Percentiles rank a stretch among this genome's conserved stretches.
phyloP scores from a whole-genome alignment of 1,140 invertebrate genomes.

The Procambarus virginalis region DNA sequence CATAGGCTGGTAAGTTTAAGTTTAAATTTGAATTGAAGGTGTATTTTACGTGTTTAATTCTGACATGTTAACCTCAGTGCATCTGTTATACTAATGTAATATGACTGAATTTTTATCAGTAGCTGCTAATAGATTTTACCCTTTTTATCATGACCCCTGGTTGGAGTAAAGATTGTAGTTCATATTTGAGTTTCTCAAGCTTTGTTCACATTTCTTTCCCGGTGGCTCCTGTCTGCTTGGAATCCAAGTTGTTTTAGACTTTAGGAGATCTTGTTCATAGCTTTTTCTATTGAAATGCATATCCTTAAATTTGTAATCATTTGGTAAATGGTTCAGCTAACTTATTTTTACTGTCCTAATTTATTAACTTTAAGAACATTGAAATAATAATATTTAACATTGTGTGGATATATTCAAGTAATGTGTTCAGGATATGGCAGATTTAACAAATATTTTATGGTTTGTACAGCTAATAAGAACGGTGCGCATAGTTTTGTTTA shows the following conservation, averaged over 20 bases:
- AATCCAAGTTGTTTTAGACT: neutral
- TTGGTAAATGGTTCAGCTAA: conserved; percentile 34
- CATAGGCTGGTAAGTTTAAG: neutral
- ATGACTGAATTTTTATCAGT: neutral
- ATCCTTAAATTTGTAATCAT: neutral
- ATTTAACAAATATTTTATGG: neutral
- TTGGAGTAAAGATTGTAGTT: neutral
- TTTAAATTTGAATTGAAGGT: neutral
- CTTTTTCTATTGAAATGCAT: neutral
- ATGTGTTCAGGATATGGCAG: neutral
- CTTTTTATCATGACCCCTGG: neutral
- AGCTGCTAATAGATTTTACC: neutral
- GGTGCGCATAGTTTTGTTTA: neutral
- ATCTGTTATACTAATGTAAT: neutral
- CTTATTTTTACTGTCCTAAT: conserved; percentile 16
- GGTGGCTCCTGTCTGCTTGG: neutral
- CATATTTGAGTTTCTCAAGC: neutral
- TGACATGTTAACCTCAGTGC: neutral
- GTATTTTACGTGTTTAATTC: no score
- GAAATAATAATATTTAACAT: conserved; percentile 14
- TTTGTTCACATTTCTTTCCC: neutral
- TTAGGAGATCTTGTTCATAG: neutral
- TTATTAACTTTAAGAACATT: conserved; percentile 5
- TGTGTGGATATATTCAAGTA: neutral
- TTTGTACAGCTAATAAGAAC: neutral